phyloP scores from a whole-genome alignment of 30 jellyfish, hydroid and myxozoan species.

The Hydractinia symbiolongicarpus region DNA sequence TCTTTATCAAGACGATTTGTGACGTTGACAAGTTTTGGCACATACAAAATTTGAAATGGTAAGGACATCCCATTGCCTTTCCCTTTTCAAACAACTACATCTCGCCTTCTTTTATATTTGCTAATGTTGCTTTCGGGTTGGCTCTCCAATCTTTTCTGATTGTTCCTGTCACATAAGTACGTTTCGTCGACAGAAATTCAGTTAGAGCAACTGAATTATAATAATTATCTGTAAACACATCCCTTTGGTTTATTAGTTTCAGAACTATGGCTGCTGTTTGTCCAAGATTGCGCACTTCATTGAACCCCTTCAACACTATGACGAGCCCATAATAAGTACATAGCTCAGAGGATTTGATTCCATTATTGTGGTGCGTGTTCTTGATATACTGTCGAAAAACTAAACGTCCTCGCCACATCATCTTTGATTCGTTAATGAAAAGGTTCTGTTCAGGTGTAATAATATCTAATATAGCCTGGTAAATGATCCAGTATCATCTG shows the following conservation, averaged over 20 bases:
- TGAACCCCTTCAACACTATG: not conserved
- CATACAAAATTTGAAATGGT: not conserved
- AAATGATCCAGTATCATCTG: not conserved
- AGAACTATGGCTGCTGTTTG: not conserved
- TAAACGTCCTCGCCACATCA: not conserved
- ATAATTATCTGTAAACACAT: constrained; percentile 23
- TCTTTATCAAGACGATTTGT: not conserved
- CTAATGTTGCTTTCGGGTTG: too few relatives aligned
- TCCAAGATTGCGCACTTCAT: not conserved
- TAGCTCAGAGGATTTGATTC: not conserved
- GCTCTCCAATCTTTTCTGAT: too few relatives aligned
- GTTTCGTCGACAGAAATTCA: not conserved
- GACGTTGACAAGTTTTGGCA: not conserved
- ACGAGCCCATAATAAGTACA: not conserved
- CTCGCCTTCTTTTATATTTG: too few relatives aligned
- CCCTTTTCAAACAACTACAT: too few relatives aligned
- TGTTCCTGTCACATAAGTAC: not conserved
- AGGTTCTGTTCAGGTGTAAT: not conserved
- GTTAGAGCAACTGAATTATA: constrained; percentile 18
- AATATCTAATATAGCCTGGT: not conserved
- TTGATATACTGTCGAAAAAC: constrained; percentile 10
- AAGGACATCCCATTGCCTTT: too few relatives aligned
- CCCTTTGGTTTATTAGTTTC: constrained; percentile 8
- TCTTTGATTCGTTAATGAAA: not conserved
- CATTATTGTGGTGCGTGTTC: constrained; percentile 1